These are phyloP conservation scores for Psilanteris sp. DNA, from an alignment of 1,140 invertebrate genomes.

Conservation along the genomic window DNA sequence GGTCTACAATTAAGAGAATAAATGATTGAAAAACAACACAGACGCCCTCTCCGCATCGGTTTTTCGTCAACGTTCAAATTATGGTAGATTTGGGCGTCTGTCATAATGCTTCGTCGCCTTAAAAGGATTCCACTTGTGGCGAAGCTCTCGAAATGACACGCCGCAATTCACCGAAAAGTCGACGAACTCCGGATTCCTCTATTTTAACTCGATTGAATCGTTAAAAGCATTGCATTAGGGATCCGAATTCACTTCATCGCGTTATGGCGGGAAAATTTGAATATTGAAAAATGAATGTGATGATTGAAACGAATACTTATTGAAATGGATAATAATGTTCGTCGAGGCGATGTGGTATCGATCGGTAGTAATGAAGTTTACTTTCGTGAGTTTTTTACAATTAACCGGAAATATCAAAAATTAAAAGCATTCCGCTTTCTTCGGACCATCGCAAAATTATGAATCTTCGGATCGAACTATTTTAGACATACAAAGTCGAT, in stretches of 20 bases:
- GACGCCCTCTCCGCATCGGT: not conserved
- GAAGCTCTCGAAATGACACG: slow-evolving; percentile 54
- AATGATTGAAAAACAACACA: not conserved
- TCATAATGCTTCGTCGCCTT: slow-evolving; percentile 57
- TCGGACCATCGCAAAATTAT: too few relatives aligned
- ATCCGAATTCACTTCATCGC: slow-evolving; percentile 44
- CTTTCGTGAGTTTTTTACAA: too few relatives aligned
- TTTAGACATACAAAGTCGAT: too few relatives aligned
- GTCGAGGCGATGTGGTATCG: slow-evolving; percentile 2
- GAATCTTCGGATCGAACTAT: too few relatives aligned
- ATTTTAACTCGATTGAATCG: slow-evolving; percentile 56
- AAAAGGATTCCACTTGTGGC: slow-evolving; percentile 64
- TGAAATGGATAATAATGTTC: slow-evolving; percentile 31
- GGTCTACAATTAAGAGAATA: not conserved
- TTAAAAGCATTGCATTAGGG: slow-evolving; percentile 61
- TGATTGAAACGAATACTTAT: slow-evolving; percentile 33
- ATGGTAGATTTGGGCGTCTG: slow-evolving; percentile 20
- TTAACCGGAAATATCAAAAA: too few relatives aligned
- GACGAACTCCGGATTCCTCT: slow-evolving; percentile 40
- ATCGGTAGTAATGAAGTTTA: not conserved
- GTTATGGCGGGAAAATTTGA: slow-evolving; percentile 49
- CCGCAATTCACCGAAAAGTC: slow-evolving; percentile 43
- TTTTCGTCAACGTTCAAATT: slow-evolving; percentile 3
- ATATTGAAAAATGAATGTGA: slow-evolving; percentile 49
- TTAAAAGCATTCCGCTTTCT: too few relatives aligned